A percentile compares a stretch with the other conserved stretches of the same genome.
phyloP scores from a whole-genome alignment of 2,888 invertebrate genomes.

The Drosophila nigricruria region DNA sequence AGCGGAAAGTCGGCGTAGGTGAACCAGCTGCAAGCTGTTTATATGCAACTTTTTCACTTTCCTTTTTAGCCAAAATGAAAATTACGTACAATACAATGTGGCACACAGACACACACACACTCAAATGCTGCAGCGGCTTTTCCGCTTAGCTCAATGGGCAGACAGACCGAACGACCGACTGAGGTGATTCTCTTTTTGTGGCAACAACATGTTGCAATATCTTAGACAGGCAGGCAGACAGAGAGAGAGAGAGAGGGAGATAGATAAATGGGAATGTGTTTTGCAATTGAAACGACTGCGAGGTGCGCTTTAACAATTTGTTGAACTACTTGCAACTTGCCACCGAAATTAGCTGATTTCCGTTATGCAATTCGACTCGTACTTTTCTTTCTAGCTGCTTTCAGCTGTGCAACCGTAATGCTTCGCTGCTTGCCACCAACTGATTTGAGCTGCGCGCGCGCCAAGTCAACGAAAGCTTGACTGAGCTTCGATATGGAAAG shows the following conservation, averaged over 20 bases:
- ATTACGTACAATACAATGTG: constrained; percentile 67
- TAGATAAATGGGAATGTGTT: neutral
- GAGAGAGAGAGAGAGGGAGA: neutral
- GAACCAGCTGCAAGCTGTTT: constrained; percentile 17
- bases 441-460: constrained; percentile 44
- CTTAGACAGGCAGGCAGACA: neutral
- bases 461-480: constrained; percentile 39
- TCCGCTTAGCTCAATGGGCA: constrained; percentile 21
- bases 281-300: constrained; percentile 35
- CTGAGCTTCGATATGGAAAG: neutral
- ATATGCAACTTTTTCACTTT: constrained; percentile 77
- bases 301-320: constrained; percentile 46
- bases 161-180: constrained; percentile 23
- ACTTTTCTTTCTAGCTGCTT: neutral
- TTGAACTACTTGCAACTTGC: constrained; percentile 10
- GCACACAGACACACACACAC: constrained; percentile 46
- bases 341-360: constrained; percentile 33
- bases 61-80: constrained; percentile 69
- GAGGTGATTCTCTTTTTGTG: constrained; percentile 50
- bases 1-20: constrained; percentile 18
- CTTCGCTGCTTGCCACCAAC: constrained; percentile 50
- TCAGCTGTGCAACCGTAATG: constrained; percentile 57
- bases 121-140: constrained; percentile 24
- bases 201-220: constrained; percentile 42
- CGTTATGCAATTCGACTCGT: constrained; percentile 28